Evolutionary conservation across 2,113 vertebrate species (phyloP).

Genomic region (Sylvia atricapilla): DNA sequence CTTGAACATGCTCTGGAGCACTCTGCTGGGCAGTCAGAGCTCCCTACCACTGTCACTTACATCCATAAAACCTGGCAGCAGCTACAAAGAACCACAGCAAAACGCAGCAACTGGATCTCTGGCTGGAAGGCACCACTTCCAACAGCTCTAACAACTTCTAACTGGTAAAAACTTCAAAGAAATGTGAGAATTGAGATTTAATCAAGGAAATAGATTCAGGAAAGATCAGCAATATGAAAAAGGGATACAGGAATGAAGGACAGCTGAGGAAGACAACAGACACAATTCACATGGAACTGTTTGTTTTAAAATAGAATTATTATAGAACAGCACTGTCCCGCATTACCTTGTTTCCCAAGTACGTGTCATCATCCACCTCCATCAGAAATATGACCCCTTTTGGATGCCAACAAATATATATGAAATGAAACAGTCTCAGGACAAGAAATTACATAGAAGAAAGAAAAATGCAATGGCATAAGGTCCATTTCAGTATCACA

Average conservation of each 20-base stretch:
- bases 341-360: background rate
- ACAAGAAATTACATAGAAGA: background rate
- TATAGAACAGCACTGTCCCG: background rate
- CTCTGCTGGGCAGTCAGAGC: background rate
- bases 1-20: background rate
- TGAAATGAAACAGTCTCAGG: background rate
- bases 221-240: background rate
- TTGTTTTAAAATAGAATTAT: background rate
- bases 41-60: background rate
- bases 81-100: background rate
- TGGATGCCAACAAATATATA: background rate
- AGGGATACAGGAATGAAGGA: background rate
- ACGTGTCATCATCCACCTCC: background rate
- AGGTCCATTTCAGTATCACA: background rate
- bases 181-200: background rate
- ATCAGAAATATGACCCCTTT: background rate
- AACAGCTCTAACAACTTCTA: fast-evolving
- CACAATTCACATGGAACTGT: fast-evolving
- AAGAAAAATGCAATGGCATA: background rate
- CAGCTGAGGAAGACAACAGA: background rate
- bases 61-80: background rate
- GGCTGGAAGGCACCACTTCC: background rate
- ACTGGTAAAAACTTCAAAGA: background rate
- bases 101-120: background rate
- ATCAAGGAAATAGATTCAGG: background rate